Percentiles rank a stretch among this genome's conserved stretches.
phyloP scores from a whole-genome alignment of 1,140 invertebrate genomes.

The Mactra quadrangularis region DNA sequence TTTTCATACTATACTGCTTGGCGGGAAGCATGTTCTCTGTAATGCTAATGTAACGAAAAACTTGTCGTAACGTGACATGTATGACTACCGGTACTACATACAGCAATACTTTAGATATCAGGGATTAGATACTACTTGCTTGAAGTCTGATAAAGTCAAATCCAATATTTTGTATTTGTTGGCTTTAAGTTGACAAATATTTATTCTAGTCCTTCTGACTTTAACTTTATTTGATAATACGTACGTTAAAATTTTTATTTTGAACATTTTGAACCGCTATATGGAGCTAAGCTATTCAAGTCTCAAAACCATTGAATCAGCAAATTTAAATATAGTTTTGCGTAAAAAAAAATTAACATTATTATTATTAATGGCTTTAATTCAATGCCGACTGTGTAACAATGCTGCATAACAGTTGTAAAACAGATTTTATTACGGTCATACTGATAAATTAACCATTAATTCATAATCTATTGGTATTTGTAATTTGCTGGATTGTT shows the following conservation, averaged over 20 bases:
- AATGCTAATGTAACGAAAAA: conserved; percentile 5
- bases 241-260: background rate
- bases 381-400: too few relatives aligned
- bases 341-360: too few relatives aligned
- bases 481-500: too few relatives aligned
- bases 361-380: too few relatives aligned
- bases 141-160: background rate
- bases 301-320: background rate
- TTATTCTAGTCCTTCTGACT: background rate
- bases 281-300: background rate
- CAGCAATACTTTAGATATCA: conserved; percentile 1
- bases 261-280: too few relatives aligned
- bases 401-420: too few relatives aligned
- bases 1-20: background rate
- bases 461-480: too few relatives aligned
- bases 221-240: background rate
- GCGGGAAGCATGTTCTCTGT: conserved; percentile 9
- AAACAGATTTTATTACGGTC: too few relatives aligned
- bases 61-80: conserved; percentile 3
- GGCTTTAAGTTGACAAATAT: conserved; percentile 32
- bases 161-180: background rate
- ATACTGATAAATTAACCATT: too few relatives aligned
- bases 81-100: background rate
- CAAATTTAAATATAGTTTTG: background rate
- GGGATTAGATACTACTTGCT: conserved; percentile 6